Evolutionary conservation across 2,888 invertebrate species (phyloP).

Genomic region (Rambutsinella grinnellia): DNA sequence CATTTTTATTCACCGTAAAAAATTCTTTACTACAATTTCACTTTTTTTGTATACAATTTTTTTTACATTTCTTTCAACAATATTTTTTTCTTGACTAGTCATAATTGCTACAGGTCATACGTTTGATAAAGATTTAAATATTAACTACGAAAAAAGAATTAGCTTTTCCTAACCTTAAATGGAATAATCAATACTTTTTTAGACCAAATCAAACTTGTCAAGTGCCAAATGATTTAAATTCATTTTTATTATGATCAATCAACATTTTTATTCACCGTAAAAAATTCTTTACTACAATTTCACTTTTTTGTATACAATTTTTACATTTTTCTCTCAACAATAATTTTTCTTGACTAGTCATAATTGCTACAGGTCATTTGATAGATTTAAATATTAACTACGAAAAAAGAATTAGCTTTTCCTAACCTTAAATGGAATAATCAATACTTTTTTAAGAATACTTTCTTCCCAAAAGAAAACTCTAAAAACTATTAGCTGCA

Average conservation of each 20-base stretch:
- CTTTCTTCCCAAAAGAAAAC: no score
- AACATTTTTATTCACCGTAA: constrained; percentile 45
- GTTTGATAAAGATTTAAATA: no score
- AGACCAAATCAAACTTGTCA: no score
- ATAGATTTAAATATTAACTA: no score
- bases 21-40: constrained; percentile 32
- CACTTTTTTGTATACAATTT: constrained; percentile 19
- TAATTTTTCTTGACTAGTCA: constrained; percentile 45
- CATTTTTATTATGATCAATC: neutral
- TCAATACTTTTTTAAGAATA: no score
- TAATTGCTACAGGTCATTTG: constrained; percentile 52
- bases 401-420: no score
- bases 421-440: no score
- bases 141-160: no score
- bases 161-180: no score
- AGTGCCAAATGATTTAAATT: no score
- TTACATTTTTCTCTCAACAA: constrained; percentile 4
- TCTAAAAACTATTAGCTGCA: no score
- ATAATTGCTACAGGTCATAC: constrained; percentile 52
- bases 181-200: no score
- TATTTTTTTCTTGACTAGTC: constrained; percentile 45
- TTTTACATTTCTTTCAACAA: constrained; percentile 2
- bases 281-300: constrained; percentile 40
- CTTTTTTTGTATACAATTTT: constrained; percentile 22
- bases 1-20: constrained; percentile 48